Conservation (phyloP, 2,797 vertebrate species). For the Thaleichthys pacificus region DNA sequence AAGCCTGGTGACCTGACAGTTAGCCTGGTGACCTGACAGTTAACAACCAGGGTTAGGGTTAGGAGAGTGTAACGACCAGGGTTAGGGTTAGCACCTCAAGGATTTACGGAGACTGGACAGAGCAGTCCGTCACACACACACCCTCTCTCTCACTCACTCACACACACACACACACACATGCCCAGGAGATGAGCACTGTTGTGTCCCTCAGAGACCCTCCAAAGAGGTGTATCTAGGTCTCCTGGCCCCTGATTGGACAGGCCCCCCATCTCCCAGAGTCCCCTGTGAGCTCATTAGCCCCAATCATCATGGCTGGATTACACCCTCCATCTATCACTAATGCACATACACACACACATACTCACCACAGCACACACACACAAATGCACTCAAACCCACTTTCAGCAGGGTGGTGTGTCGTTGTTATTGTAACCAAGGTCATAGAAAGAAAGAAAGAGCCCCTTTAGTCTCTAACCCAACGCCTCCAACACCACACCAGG, state of each 20-base stretch:
- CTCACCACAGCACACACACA: constrained; percentile 34
- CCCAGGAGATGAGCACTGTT: constrained; percentile 39
- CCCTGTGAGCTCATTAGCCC: constrained; percentile 77
- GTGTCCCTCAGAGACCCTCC: constrained; percentile 46
- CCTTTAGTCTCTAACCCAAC: constrained; percentile 44
- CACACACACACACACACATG: constrained; percentile 14
- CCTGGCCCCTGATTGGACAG: constrained; percentile 44
- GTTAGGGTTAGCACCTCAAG: too few species aligned
- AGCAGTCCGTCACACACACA: constrained; percentile 34
- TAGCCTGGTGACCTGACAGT: too few species aligned
- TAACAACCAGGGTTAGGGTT: too few species aligned
- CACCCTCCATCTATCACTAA: constrained; percentile 58
- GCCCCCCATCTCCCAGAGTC: constrained; percentile 57
- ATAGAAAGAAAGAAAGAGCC: constrained; percentile 33
- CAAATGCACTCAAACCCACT: constrained; percentile 15
- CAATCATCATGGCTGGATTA: constrained; percentile 60
- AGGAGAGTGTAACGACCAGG: too few species aligned
- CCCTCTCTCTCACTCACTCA: constrained; percentile 9
- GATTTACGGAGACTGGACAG: too few species aligned
- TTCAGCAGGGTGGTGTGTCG: constrained; percentile 20
- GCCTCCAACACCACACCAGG: constrained; percentile 26
- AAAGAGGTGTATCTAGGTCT: constrained; percentile 42
- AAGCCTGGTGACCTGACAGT: too few species aligned
- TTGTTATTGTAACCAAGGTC: constrained; percentile 62
- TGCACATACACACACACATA: constrained; percentile 27